Base-by-base conservation (phyloP, 2,113 vertebrate genomes). In the Neodon shergylaensis region DNA sequence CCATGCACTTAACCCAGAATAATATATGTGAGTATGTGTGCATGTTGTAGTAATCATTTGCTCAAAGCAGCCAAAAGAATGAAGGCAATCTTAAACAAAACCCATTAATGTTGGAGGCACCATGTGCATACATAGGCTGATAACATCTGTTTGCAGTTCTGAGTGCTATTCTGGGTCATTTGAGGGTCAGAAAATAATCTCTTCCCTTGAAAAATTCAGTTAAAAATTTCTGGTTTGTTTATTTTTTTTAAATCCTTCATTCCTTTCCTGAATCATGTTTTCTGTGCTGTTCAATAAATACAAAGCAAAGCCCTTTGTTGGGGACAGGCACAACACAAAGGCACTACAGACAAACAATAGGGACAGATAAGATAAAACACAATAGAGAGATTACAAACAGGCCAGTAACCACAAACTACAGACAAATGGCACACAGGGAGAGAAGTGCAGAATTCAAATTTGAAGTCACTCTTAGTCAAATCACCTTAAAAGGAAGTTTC, bases 141-240 rank as follows among this genome's bases (percentile, higher is more conserved):
- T 83, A 83, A 42, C n/a, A 83, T 83, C 81, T 83, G 24, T 83
- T 83, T 83, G 81, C 24, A 63, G n/a, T 83, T 83, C 81, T 39
- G 81, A 63, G 4, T 83, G 81, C n/a, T 83, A 83, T 42, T 63
- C 24, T 83, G 81, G n/a, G 81, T 83, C 58, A 83, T 7, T 83
- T 83, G 14, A 14, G 13, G 24, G 58, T 63, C n/a, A 42, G n/a
- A 83, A 28, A 63, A 83, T 63, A 83, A 83, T 26, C 81, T 83
- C 24, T 42, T 83, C n/a, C n/a, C 58, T 83, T 83, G 54, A 42
- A 63, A 83, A 83, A 42, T 1, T 39, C 58, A 83, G 58, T 63
- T 63, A 63, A 83, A 42, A 14, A 83, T 63, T 83, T 63, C 58
- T 63, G 7, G 70, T 22, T n/a, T 39, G 70, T 21, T 73, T 73